These are phyloP conservation scores for Callaeas wilsoni DNA, from an alignment of 2,113 vertebrate species.

Conservation along the genomic window DNA sequence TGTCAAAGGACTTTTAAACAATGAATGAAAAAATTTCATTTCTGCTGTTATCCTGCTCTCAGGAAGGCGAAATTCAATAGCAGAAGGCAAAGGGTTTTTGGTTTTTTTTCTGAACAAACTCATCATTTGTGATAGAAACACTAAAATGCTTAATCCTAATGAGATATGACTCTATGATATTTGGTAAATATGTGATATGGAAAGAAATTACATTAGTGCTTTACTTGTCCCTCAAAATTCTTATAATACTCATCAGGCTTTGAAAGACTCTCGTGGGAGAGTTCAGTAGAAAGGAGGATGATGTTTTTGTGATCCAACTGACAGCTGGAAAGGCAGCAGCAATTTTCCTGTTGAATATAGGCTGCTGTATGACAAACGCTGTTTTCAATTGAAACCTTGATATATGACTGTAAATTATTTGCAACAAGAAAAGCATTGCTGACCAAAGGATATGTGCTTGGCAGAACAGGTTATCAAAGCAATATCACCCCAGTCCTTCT, in stretches of 20 bases:
- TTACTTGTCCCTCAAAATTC: neutral
- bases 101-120: neutral
- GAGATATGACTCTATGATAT: neutral
- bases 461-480: neutral
- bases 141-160: neutral
- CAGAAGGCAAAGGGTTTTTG: neutral
- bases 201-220: neutral
- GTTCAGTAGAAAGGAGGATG: neutral
- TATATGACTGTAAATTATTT: neutral
- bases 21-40: neutral
- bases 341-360: slow-evolving; percentile 7
- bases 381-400: neutral
- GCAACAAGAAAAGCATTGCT: neutral
- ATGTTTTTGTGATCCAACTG: neutral
- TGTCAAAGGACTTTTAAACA: neutral
- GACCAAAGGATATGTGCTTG: neutral
- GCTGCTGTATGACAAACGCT: neutral
- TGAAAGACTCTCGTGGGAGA: neutral
- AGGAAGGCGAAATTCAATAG: neutral
- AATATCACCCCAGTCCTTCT: neutral
- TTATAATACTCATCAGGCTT: neutral
- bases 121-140: neutral
- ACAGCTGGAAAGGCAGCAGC: slow-evolving; percentile 4
- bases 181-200: neutral
- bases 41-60: neutral